phyloP scores from a whole-genome alignment of 1,140 invertebrate species.

The Pseudomyrmex gracilis region DNA sequence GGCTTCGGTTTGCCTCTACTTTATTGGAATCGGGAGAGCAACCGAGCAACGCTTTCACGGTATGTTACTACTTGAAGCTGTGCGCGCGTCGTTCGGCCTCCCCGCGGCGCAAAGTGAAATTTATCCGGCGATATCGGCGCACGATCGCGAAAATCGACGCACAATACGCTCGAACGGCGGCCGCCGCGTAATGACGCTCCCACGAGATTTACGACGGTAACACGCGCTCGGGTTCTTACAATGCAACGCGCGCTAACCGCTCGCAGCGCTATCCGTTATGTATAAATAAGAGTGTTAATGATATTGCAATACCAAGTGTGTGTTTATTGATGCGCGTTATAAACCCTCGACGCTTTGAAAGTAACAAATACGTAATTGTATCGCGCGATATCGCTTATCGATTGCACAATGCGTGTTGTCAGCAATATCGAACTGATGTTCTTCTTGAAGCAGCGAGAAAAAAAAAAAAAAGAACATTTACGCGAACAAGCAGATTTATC shows the following conservation, averaged over 20 bases:
- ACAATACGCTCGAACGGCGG: conserved; percentile 51
- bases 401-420: background rate
- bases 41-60: conserved; percentile 53
- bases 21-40: conserved; percentile 55
- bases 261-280: conserved; percentile 19
- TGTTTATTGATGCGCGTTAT: conserved; percentile 5
- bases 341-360: background rate
- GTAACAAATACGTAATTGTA: background rate
- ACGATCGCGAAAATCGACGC: conserved; percentile 59
- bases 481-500: conserved; percentile 31
- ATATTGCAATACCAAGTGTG: conserved; percentile 36
- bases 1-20: conserved; percentile 27
- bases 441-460: background rate
- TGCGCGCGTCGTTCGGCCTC: conserved; percentile 34
- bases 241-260: conserved; percentile 4
- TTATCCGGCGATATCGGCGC: conserved; percentile 52
- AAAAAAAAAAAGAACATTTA: conserved; percentile 23
- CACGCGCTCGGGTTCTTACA: conserved; percentile 1
- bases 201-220: conserved; percentile 53
- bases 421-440: background rate
- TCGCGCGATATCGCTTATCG: background rate
- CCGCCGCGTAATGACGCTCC: conserved; percentile 44
- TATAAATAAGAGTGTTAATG: conserved; percentile 36
- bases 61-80: conserved; percentile 46
- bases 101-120: conserved; percentile 59